Evolutionary conservation across 2,113 vertebrate genomes (phyloP), one percentile per base, ranked within the genome.

Genomic region (Acinonyx jubatus): DNA sequence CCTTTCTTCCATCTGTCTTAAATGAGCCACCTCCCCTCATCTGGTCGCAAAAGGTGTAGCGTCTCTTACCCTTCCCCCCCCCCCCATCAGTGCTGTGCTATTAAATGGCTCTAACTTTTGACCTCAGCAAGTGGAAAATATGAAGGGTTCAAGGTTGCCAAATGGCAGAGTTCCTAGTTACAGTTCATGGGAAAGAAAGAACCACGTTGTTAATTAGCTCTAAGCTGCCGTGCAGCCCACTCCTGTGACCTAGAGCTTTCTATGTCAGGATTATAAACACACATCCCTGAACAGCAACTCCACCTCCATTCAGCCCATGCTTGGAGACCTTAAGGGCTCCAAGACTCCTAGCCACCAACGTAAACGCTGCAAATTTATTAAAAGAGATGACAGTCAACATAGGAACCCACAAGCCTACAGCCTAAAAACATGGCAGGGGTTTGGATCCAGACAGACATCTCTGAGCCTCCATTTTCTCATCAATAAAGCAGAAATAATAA

Each of bases 201-300:
- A 15, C 52, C 71, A 3, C 1, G 1, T 91, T 97, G 71, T 95
- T 93, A 93, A 89, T 83, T 87, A 25, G 41, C 87, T 95, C 61
- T 84, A 73, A 93, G 81, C 25, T 1, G 11, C 71, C 14, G 0
- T 68, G 68, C 27, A n/a, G 41, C 21, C 79, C 96, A 83, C 97
- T 84, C 27, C 97, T 1, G 0, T 78, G 88, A 91, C 83, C 65
- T 52, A 36, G 90, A 91, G 61, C 55, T 65, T 80, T 68, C 84
- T 88, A 23, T 19, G 31, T 29, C 71, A 94, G 89, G 85, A 31
- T 87, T 73, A 50, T 89, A 94, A 79, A 97, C 69, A 66, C 73
- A 84, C 36, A 65, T 21, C 96, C 76, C 41, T 91, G 63, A 94
- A 68, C 76, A 94, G 83, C 41, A 10, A 18, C 74, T 76, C 65